Percentiles rank a stretch among this genome's conserved stretches.
Evolutionary conservation across 2,113 vertebrate species (phyloP).

Genomic region (Globicephala melas): DNA sequence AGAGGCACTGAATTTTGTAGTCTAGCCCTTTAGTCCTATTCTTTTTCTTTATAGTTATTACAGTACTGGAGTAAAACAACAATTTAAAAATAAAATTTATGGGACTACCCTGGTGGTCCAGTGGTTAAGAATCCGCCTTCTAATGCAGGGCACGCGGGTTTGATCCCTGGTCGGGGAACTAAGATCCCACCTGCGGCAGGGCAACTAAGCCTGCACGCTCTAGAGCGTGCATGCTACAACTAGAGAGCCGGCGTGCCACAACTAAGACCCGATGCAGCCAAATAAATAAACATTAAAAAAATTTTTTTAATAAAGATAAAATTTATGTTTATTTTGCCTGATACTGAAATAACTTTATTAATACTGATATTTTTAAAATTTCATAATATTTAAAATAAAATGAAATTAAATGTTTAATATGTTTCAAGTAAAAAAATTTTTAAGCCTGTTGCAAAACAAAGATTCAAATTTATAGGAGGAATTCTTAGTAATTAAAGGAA

Average conservation of each 20-base stretch:
- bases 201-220: too few species aligned
- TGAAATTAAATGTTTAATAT: background rate
- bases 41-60: background rate
- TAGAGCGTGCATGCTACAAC: too few species aligned
- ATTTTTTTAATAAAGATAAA: background rate
- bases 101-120: too few species aligned
- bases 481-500: background rate
- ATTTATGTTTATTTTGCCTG: background rate
- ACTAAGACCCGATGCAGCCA: too few species aligned
- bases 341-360: background rate
- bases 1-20: background rate
- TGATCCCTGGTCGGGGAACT: too few species aligned
- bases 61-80: background rate
- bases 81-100: background rate
- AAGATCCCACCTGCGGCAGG: too few species aligned
- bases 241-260: too few species aligned
- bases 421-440: background rate
- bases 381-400: background rate
- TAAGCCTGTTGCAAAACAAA: background rate
- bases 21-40: background rate
- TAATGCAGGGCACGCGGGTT: too few species aligned
- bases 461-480: background rate
- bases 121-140: too few species aligned
- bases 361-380: background rate
- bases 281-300: too few species aligned